These are phyloP conservation scores for Cyanoramphus novaezelandiae DNA, from an alignment of 2,113 vertebrate genomes.

Conservation along the genomic window DNA sequence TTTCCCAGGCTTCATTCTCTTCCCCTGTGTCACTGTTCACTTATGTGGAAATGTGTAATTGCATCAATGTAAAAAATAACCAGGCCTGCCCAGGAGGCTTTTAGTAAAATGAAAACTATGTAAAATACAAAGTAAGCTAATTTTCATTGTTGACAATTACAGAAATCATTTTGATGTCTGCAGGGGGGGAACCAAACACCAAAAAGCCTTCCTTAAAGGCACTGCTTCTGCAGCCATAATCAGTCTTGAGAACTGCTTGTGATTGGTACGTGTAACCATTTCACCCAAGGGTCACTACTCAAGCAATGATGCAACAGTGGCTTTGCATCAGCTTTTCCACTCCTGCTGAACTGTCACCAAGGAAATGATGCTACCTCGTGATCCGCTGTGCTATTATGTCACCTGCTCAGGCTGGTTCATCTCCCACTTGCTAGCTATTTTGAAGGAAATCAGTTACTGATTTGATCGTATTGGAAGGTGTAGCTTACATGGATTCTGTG, in stretches of 20 bases:
- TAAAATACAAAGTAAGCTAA: neutral
- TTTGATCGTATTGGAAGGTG: neutral
- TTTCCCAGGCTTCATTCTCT: neutral
- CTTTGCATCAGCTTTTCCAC: neutral
- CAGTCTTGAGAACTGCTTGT: neutral
- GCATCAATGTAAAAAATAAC: neutral
- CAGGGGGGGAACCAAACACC: accelerated
- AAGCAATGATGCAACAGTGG: neutral
- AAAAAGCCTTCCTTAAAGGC: neutral
- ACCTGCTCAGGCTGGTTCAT: too few species aligned
- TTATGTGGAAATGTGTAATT: neutral
- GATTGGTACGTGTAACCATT: accelerated
- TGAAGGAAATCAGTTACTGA: neutral
- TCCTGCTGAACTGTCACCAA: neutral
- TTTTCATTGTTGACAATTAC: neutral
- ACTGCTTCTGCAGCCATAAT: neutral
- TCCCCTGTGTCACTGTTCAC: neutral
- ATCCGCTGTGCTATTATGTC: accelerated
- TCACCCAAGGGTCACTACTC: neutral
- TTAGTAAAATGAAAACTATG: neutral
- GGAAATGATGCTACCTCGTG: neutral
- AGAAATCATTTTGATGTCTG: neutral
- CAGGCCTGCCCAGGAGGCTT: neutral
- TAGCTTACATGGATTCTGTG: neutral
- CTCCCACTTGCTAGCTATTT: neutral